Evolutionary conservation across 2,797 vertebrate species (phyloP), one percentile per base, ranked within the genome.

Genomic region (Remorina albescens): DNA sequence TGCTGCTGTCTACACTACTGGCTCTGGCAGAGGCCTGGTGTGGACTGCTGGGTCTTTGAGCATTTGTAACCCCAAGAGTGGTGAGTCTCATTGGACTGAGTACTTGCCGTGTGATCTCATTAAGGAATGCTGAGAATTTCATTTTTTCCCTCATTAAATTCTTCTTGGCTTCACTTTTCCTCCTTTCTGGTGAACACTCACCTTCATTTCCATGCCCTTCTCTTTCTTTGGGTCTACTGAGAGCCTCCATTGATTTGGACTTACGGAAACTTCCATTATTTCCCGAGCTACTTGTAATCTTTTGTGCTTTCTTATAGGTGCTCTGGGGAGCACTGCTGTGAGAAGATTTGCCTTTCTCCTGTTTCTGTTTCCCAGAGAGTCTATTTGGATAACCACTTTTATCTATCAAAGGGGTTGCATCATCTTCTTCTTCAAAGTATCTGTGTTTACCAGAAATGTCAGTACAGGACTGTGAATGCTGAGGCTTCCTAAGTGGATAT

Each of bases 41-140:
- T 18, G 88, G 86, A 73, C 87, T 91, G 72, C 16, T 41, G 19
- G 88, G 74, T 64, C 76, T 88, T n/a, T 92, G 87, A 36, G 86
- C 71, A 70, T 92, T 72, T 23, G 90, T 95, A 8, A 96, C 93
- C 4, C 95, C 95, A n/a, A 96, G 91, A n/a, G 92, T 94, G 32
- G 81, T 94, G 51, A 96, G 94, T 39, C 91, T 94, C 82, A 93
- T 94, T 0, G 96, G 95, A 76, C 96, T 96, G 57, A 96, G 88
- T 16, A 96, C 95, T 81, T 95, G 96, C 16, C 89, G 85, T 6
- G 96, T 96, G 78, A 96, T 96, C 85, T 96, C 96, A 56, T 96
- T 95, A 16, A 96, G 91, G 75, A 96, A 96, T 2, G 92, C 91
- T 1, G 96, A 96, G 76, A 96, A 96, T 60, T 92, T 93, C 28